Evolutionary conservation across 2,113 vertebrate species (phyloP).

Genomic region (Oncorhynchus nerka): DNA sequence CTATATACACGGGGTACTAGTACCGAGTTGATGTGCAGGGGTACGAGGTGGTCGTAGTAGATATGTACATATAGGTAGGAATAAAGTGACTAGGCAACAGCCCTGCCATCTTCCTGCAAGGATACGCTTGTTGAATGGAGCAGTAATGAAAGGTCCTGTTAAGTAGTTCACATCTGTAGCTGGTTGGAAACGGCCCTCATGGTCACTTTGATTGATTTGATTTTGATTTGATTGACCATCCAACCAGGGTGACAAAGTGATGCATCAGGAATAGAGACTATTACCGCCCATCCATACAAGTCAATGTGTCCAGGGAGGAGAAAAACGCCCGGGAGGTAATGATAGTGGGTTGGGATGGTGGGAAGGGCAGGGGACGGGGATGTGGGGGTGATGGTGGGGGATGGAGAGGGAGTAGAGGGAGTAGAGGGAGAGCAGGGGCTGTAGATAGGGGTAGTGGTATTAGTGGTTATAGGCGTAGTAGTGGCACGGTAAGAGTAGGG

Average conservation of each 20-base stretch:
- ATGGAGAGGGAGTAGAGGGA: neutral
- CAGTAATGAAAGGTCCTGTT: slow-evolving; percentile 27
- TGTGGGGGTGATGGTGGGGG: neutral
- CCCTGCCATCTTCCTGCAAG: slow-evolving; percentile 7
- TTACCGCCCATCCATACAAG: slow-evolving; percentile 48
- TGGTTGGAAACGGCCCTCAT: slow-evolving; percentile 16
- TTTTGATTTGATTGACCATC: slow-evolving; percentile 14
- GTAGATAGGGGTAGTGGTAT: neutral
- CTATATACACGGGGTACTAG: too few relatives aligned
- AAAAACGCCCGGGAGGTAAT: neutral
- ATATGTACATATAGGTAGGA: too few relatives aligned
- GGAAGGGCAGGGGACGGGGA: neutral
- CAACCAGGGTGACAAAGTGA: slow-evolving; percentile 43
- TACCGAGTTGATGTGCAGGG: too few relatives aligned
- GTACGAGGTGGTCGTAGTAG: too few relatives aligned
- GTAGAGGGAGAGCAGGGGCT: neutral
- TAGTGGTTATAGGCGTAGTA: neutral
- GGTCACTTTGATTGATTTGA: slow-evolving; percentile 3
- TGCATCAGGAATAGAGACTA: slow-evolving; percentile 46
- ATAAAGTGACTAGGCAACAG: too few relatives aligned
- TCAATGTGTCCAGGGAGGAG: slow-evolving; percentile 36
- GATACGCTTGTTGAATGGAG: neutral
- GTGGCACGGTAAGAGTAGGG: neutral
- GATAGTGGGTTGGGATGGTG: slow-evolving; percentile 3
- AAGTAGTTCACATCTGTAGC: neutral